Conservation (phyloP, 1,140 invertebrate species). For the Streblospio benedicti region DNA sequence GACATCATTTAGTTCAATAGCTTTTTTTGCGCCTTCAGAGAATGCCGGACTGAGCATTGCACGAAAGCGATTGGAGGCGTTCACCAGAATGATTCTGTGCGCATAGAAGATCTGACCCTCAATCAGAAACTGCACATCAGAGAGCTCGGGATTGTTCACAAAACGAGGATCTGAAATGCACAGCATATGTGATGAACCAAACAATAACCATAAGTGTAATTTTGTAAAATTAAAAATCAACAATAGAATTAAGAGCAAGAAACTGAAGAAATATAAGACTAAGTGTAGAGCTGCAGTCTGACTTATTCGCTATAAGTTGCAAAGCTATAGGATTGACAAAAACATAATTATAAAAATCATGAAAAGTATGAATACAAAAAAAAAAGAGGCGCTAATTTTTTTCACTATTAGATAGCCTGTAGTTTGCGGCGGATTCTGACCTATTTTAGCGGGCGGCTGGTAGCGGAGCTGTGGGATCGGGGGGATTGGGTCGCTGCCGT, state of each 20-base stretch:
- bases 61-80: slow-evolving; percentile 73
- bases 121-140: slow-evolving; percentile 82
- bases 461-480: slow-evolving; percentile 63
- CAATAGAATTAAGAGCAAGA: background rate
- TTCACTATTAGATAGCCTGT: no score
- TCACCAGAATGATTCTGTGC: slow-evolving; percentile 85
- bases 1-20: slow-evolving; percentile 84
- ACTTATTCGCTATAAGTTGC: no score
- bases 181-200: background rate
- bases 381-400: no score
- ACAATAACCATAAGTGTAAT: background rate
- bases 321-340: no score
- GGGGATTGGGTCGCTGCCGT: slow-evolving; percentile 75
- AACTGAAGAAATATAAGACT: no score
- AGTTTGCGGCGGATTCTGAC: slow-evolving; percentile 3
- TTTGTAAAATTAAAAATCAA: background rate
- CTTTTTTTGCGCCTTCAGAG: slow-evolving; percentile 61
- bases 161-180: slow-evolving; percentile 47
- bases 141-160: slow-evolving; percentile 83
- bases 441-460: slow-evolving; percentile 52
- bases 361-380: no score
- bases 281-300: no score
- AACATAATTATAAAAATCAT: no score
- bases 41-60: slow-evolving; percentile 65
- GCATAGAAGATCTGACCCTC: slow-evolving; percentile 86